Evolutionary conservation across 2,797 vertebrate species (phyloP).

Genomic region (Typhlichthys eigenmanni): DNA sequence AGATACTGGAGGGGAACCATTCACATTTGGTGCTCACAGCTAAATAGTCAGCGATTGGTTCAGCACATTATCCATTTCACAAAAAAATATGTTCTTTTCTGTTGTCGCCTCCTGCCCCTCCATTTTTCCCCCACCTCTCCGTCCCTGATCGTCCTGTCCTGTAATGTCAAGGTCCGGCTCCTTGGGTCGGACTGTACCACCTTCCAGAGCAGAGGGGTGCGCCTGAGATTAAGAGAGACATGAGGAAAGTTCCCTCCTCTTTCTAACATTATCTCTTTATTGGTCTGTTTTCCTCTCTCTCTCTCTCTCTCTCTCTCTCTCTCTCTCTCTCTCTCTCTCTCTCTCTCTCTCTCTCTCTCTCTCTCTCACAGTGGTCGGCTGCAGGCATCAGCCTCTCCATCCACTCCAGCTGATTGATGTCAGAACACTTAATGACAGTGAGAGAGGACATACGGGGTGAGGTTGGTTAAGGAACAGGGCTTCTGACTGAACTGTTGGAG

Average conservation of each 20-base stretch:
- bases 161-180: constrained; percentile 43
- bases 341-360: constrained; percentile 41
- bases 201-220: constrained; percentile 38
- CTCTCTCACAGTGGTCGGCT: constrained; percentile 8
- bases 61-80: constrained; percentile 34
- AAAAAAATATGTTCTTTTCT: constrained; percentile 38
- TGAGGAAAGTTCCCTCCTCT: constrained; percentile 32
- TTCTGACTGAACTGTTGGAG: constrained; percentile 60
- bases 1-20: constrained; percentile 49
- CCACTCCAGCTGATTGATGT: constrained; percentile 61
- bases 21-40: constrained; percentile 55
- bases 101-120: constrained; percentile 8
- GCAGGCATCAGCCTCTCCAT: constrained; percentile 35
- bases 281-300: neutral
- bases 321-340: neutral
- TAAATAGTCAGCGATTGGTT: constrained; percentile 39
- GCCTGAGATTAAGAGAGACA: constrained; percentile 37
- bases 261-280: constrained; percentile 1
- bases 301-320: neutral
- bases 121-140: constrained; percentile 25
- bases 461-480: constrained; percentile 51
- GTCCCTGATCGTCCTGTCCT: constrained; percentile 29
- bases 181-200: constrained; percentile 28
- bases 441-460: constrained; percentile 70
- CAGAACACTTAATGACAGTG: constrained; percentile 72